Evolutionary conservation across 2,113 vertebrate species (phyloP).

Genomic region (Elachura formosa): DNA sequence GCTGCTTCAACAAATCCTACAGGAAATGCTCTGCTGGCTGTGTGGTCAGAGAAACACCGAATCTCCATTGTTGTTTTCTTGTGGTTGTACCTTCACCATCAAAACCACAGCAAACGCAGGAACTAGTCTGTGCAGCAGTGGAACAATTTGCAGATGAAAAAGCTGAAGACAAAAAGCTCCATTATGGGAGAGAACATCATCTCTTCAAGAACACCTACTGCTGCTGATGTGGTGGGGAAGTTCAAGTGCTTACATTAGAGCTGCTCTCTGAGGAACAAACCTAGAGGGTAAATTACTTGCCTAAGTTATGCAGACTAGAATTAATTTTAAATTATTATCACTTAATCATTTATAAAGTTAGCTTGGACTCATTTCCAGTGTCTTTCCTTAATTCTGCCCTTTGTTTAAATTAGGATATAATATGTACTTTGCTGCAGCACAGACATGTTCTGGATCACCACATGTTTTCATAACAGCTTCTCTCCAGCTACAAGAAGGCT

Average conservation of each 20-base stretch:
- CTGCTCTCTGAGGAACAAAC: not conserved
- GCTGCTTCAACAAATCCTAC: not conserved
- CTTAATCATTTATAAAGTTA: not conserved
- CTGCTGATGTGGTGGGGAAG: not conserved
- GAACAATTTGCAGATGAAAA: not conserved
- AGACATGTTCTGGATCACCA: not conserved
- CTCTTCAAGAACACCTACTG: not conserved
- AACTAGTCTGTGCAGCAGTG: not conserved
- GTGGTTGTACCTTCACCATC: not conserved
- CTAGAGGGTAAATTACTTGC: not conserved
- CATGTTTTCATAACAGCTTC: not conserved
- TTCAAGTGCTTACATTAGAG: not conserved
- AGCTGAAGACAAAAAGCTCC: not conserved
- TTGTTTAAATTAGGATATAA: not conserved
- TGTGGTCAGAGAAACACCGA: not conserved
- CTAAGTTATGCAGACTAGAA: not conserved
- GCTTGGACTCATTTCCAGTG: not conserved
- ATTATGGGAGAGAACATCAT: not conserved
- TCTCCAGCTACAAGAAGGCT: not conserved
- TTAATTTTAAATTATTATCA: not conserved
- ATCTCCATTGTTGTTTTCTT: not conserved
- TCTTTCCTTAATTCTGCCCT: not conserved
- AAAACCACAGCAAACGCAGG: not conserved
- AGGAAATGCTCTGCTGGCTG: not conserved
- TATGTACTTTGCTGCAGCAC: not conserved